Base-by-base conservation (phyloP, 37 sponge, comb jelly and placozoan genomes). In the Corticium candelabrum region DNA sequence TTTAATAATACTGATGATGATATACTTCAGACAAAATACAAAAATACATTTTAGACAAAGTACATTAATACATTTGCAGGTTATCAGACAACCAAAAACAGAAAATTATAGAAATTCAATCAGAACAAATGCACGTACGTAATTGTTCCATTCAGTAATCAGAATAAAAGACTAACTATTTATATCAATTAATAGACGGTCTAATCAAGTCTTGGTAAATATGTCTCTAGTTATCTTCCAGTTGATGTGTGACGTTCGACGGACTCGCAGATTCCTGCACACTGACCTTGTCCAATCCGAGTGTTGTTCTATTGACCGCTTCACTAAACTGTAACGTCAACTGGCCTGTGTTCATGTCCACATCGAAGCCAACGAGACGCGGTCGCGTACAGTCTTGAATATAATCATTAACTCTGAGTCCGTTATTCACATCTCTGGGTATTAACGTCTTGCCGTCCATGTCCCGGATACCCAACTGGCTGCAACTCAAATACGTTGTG, bases 251-350 rank as follows among this genome's bases (percentile, higher is more conserved):
- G 21, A 50, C 62, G 62, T 50, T 50, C 11, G 62, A 11, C 11
- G 62, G 62, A 50, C 15, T 50, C 11, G 21, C 21, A 11, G 73
- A 70, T 30, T 70, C 73, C 36, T 70, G 73, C 5, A 70, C 5
- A 15, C 5, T 34, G 73, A 70, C 5, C 21, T 15, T 34, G 29
- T 4, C 29, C 36, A 70, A 4, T 4, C 4, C 36, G 31, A 15
- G 5, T 5, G 73, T 70, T 15, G 73, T 29, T 15, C 5, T 70
- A 15, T 70, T 70, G 33, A 92, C 93, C 0, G 87, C 86, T 39
- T 92, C 93, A 35, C 85, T 85, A 80, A 92, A 92, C 3, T 79
- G 34, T 38, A 92, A 40, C 0, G 77, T 70, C 29, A 92, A 57
- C 1, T 68, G 27, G 35, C 89, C 93, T 4, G 71, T 62, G 41